A percentile compares a stretch with the other conserved stretches of the same genome.
These are phyloP conservation scores for Poecilia gillii DNA, from an alignment of 2,797 vertebrate species.

Conservation along the genomic window DNA sequence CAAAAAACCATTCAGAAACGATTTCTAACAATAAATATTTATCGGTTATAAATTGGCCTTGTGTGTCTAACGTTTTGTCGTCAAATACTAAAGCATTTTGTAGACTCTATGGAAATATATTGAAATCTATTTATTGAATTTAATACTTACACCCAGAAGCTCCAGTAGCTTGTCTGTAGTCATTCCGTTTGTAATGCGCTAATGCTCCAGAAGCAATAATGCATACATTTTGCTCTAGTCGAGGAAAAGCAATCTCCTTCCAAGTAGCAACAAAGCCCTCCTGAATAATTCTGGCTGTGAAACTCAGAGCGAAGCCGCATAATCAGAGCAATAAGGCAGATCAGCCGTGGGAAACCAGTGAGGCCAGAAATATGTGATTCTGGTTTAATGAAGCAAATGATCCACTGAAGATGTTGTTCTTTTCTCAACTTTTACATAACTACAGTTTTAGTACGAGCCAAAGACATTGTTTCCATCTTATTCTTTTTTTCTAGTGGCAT, in stretches of 20 bases:
- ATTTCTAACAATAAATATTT: neutral
- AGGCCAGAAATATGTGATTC: slow-evolving; percentile 20
- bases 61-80: neutral
- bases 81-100: neutral
- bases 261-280: slow-evolving; percentile 23
- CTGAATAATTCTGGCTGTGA: slow-evolving; percentile 47
- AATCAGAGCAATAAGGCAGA: slow-evolving; percentile 27
- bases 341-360: slow-evolving; percentile 6
- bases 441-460: neutral
- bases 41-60: neutral
- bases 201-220: slow-evolving; percentile 15
- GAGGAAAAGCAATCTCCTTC: slow-evolving; percentile 20
- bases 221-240: slow-evolving; percentile 1
- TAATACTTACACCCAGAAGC: neutral
- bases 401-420: neutral
- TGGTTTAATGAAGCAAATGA: slow-evolving; percentile 31
- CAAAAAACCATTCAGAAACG: neutral
- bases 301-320: slow-evolving; percentile 1
- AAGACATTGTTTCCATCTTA: neutral
- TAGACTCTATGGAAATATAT: neutral
- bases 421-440: neutral
- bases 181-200: neutral
- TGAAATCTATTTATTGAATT: neutral
- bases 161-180: neutral
- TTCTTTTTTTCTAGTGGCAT: neutral